Conservation (phyloP, 2,888 invertebrate genomes). For the Toxonevra muliebris region DNA sequence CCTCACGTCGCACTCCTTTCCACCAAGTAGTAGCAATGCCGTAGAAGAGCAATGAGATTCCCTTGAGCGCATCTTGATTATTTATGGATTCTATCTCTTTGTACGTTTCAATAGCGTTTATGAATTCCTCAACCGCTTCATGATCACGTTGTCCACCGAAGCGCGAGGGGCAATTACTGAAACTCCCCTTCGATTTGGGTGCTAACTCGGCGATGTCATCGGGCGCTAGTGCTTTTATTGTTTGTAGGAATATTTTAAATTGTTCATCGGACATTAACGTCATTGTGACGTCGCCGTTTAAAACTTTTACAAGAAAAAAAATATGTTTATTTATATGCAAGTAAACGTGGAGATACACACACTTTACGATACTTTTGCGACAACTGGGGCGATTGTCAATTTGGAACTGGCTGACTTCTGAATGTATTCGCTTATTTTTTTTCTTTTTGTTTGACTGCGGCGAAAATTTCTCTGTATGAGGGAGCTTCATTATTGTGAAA, state of each 20-base stretch:
- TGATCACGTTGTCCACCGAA: slow-evolving; percentile 59
- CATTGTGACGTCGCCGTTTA: too few species aligned
- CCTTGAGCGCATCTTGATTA: slow-evolving; percentile 56
- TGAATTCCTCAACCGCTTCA: slow-evolving; percentile 60
- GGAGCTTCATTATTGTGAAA: slow-evolving; percentile 2
- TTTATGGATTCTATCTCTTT: slow-evolving; percentile 60
- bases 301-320: too few species aligned
- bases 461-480: too few species aligned
- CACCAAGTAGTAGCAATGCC: slow-evolving; percentile 56
- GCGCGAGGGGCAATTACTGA: slow-evolving; percentile 51
- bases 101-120: slow-evolving; percentile 55
- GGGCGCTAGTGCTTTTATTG: slow-evolving; percentile 49
- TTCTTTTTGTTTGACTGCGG: too few species aligned
- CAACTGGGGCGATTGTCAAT: too few species aligned
- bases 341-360: too few species aligned
- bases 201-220: slow-evolving; percentile 28
- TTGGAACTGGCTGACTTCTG: too few species aligned
- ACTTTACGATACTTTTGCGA: too few species aligned
- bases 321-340: too few species aligned
- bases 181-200: slow-evolving; percentile 55
- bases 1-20: slow-evolving; percentile 59
- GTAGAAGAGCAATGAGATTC: slow-evolving; percentile 54
- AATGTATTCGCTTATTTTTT: too few species aligned
- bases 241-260: slow-evolving; percentile 54
- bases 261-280: slow-evolving; percentile 53